Evolutionary conservation across 2,797 vertebrate species (phyloP), one percentile per base, ranked within the genome.

Genomic region (Neosilurus hyrtlii): DNA sequence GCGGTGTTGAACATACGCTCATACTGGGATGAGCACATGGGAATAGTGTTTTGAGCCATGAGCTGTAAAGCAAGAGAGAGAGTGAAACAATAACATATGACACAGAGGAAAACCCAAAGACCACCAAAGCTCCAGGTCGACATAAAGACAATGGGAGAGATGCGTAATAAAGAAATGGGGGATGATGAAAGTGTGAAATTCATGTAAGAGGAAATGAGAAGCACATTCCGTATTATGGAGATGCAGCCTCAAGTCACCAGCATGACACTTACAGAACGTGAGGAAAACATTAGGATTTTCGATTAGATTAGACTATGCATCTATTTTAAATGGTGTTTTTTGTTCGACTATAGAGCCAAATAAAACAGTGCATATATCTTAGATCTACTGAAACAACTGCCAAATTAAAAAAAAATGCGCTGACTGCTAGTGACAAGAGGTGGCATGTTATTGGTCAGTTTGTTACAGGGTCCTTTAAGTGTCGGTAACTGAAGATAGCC

Each of bases 11-110:
- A 96, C 91, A 93, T 92, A 90, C 80, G 91, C 93, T 96, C 95
- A 90, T 94, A 96, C 86, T 95, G 94, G 94, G 93, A 88, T 89
- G 93, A 96, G 89, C 93, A 95, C 94, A 95, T 93, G 92, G 95
- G 94, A 90, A 96, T 94, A 92, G 91, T 94, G 92, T 94, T 92
- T 92, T 93, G 93, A 93, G 92, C 92, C 94, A 95, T 94, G 93
- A 96, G 93, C 93, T 96, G 93, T 94, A 96, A 95, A 91, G 93
- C 91, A 95, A 95, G 93, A 95, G 66, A 74, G 43, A 89, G 65
- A 85, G 80, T 84, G 80, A 88, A 79, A 94, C 86, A 88, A 85
- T 91, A 77, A 89, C 83, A 92, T 89, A 93, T 87, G 90, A 89
- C 90, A 91, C 86, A 88, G 51, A 84, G 89, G 85, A 61, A 83